Percentiles rank a stretch among this genome's conserved stretches.
Evolutionary conservation across 1,140 invertebrate species (phyloP).

Genomic region (Radopholus similis): DNA sequence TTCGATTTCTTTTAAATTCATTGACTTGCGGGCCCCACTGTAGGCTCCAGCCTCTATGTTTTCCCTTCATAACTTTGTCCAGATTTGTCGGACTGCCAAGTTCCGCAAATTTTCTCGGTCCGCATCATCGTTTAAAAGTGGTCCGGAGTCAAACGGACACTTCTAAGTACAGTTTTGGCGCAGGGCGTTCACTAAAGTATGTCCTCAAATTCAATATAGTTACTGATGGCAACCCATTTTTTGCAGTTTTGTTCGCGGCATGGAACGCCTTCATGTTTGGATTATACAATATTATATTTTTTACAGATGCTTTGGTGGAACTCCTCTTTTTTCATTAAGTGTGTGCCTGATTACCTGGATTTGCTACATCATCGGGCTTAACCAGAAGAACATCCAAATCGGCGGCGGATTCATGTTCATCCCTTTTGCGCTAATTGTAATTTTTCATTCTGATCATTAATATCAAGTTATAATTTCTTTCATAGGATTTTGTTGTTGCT

Average conservation of each 20-base stretch:
- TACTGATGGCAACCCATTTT: neutral
- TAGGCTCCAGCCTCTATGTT: too few relatives aligned
- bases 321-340: slow-evolving; percentile 21
- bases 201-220: neutral
- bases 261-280: slow-evolving; percentile 10
- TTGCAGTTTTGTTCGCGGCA: neutral
- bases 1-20: too few relatives aligned
- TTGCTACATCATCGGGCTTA: slow-evolving; percentile 21
- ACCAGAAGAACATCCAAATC: slow-evolving; percentile 18
- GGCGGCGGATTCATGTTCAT: slow-evolving; percentile 17
- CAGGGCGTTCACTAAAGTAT: neutral
- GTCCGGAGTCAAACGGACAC: too few relatives aligned
- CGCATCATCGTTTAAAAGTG: too few relatives aligned
- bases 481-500: slow-evolving; percentile 26
- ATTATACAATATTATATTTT: neutral
- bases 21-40: too few relatives aligned
- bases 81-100: too few relatives aligned
- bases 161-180: neutral
- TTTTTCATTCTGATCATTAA: neutral
- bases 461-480: neutral
- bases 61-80: too few relatives aligned
- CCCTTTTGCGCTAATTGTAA: slow-evolving; percentile 33
- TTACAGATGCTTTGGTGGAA: slow-evolving; percentile 8
- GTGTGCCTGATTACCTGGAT: slow-evolving; percentile 23
- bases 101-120: too few relatives aligned